These are phyloP conservation scores for Leistus spinibarbis DNA, from an alignment of 2,888 invertebrate genomes.

Conservation along the genomic window DNA sequence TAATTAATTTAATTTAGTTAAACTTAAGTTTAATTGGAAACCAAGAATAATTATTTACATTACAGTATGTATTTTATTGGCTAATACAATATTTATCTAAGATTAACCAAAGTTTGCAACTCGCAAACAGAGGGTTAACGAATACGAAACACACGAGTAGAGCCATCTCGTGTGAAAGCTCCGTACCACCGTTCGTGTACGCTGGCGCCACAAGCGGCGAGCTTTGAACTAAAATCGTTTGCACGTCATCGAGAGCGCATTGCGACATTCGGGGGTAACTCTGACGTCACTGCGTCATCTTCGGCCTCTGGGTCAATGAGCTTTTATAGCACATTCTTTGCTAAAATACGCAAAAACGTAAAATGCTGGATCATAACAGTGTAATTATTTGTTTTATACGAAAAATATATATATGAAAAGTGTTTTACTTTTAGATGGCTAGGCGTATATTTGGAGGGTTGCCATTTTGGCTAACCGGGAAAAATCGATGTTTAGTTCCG, in stretches of 20 bases:
- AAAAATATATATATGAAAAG: neutral
- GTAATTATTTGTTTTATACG: neutral
- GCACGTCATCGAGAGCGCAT: slow-evolving; percentile 33
- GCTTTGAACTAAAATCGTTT: slow-evolving; percentile 26
- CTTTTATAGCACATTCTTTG: slow-evolving; percentile 9
- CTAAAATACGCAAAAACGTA: neutral
- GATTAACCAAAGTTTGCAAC: neutral
- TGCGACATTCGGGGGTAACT: slow-evolving; percentile 25
- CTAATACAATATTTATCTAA: neutral
- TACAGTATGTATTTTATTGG: neutral
- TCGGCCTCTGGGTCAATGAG: slow-evolving; percentile 25
- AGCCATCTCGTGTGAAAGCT: slow-evolving; percentile 5
- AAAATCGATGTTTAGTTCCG: slow-evolving; percentile 27
- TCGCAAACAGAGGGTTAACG: neutral
- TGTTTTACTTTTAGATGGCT: neutral
- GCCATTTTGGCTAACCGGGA: slow-evolving; percentile 12
- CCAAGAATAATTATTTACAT: neutral
- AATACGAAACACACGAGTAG: neutral
- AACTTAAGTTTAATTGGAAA: neutral
- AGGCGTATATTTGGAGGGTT: neutral
- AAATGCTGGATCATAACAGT: neutral
- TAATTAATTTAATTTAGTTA: neutral
- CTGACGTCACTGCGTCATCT: slow-evolving; percentile 35
- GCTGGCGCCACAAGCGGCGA: slow-evolving; percentile 11
- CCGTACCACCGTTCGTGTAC: neutral